phyloP scores from a whole-genome alignment of 2,113 vertebrate species.

The Girardinichthys multiradiatus region DNA sequence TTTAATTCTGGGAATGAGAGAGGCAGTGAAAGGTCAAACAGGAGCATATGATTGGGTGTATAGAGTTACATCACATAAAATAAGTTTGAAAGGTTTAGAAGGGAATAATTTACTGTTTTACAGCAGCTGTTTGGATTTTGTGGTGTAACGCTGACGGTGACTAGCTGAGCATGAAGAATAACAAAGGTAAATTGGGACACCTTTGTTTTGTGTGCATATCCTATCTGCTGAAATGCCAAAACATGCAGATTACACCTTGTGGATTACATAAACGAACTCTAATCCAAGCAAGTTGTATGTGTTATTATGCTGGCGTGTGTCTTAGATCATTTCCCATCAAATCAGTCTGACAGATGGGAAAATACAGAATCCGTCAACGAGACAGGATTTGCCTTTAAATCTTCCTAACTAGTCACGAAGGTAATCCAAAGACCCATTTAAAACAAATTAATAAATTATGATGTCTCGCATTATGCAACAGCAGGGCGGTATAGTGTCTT shows the following conservation, averaged over 20 bases:
- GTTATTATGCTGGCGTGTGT: constrained; percentile 12
- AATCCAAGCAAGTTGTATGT: constrained; percentile 34
- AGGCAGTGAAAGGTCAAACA: neutral
- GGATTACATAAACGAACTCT: constrained; percentile 37
- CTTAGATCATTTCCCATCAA: neutral
- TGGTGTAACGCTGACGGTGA: neutral
- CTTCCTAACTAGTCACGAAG: neutral
- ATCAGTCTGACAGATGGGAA: neutral
- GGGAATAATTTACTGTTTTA: neutral
- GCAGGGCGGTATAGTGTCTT: neutral
- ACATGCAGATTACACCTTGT: constrained; percentile 48
- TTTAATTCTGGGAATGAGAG: constrained; percentile 9
- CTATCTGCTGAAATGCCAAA: neutral
- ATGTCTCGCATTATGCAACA: constrained; percentile 14
- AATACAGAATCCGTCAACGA: neutral
- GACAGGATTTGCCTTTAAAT: constrained; percentile 1
- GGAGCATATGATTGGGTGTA: neutral
- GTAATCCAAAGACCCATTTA: neutral
- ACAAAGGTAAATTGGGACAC: neutral
- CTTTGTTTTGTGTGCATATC: neutral
- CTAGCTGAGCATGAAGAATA: neutral
- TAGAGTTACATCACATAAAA: neutral
- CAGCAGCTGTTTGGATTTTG: neutral
- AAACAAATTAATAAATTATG: neutral
- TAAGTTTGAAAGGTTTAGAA: neutral